Conservation (phyloP, 2,113 vertebrate species). For the Fulica atra region DNA sequence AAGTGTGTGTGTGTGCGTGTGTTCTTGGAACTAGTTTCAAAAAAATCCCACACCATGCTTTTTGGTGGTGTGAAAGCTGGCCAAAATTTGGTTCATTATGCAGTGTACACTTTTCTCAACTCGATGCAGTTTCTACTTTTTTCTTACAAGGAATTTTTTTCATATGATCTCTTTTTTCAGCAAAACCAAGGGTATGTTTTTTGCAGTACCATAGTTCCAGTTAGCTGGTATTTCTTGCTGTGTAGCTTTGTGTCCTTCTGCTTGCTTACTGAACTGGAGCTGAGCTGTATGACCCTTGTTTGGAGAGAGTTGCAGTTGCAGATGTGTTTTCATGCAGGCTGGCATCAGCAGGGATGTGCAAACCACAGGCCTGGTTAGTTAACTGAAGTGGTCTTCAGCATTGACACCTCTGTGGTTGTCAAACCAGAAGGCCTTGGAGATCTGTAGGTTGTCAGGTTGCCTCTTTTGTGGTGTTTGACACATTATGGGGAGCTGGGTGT, state of each 20-base stretch:
- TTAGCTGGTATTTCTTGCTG: slow-evolving; percentile 52
- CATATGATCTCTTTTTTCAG: slow-evolving; percentile 61
- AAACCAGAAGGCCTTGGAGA: not conserved
- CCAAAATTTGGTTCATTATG: slow-evolving; percentile 74
- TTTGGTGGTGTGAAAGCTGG: slow-evolving; percentile 71
- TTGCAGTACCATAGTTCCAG: slow-evolving; percentile 61
- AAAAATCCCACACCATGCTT: slow-evolving; percentile 61
- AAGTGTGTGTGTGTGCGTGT: slow-evolving; percentile 45
- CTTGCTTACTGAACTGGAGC: not conserved
- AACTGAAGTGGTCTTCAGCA: not conserved
- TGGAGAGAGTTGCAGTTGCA: not conserved
- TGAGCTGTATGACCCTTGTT: not conserved
- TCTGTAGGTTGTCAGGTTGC: not conserved
- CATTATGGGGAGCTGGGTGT: slow-evolving; percentile 16
- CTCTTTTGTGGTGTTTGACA: not conserved
- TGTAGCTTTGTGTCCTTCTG: slow-evolving; percentile 53
- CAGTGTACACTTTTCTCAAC: slow-evolving; percentile 73
- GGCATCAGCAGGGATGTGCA: not conserved
- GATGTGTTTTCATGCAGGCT: not conserved
- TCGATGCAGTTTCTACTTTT: slow-evolving; percentile 77
- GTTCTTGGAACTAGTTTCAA: slow-evolving; percentile 62
- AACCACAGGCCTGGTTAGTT: not conserved
- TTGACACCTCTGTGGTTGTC: not conserved
- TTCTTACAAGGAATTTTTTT: slow-evolving; percentile 71
- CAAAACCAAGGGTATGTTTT: slow-evolving; percentile 64